These are phyloP conservation scores for Marcusenius ussheri DNA, from an alignment of 2,113 vertebrate species.

Conservation along the genomic window DNA sequence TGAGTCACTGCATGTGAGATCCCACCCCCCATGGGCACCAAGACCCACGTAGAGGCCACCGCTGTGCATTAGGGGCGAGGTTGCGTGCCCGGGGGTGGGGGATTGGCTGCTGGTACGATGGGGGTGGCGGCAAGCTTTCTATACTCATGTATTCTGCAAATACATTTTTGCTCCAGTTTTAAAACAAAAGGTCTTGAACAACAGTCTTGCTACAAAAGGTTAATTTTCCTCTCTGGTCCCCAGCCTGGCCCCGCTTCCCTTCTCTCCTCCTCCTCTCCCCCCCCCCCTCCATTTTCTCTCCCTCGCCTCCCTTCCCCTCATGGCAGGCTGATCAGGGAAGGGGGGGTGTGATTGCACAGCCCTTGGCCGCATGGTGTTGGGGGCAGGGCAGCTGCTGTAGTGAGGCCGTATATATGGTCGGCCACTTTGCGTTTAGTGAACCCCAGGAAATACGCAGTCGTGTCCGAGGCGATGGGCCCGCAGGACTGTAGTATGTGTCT, in stretches of 20 bases:
- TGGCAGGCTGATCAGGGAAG: background rate
- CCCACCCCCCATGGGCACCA: background rate
- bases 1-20: background rate
- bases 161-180: background rate
- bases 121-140: background rate
- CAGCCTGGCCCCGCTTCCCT: background rate
- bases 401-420: background rate
- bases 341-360: background rate
- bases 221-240: conserved; percentile 12
- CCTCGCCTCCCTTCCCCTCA: background rate
- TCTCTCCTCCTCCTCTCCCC: background rate
- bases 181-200: background rate
- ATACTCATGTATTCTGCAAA: too few species aligned
- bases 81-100: background rate
- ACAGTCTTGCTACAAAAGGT: background rate
- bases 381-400: background rate
- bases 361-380: background rate
- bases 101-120: background rate
- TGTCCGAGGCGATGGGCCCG: background rate
- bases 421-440: background rate
- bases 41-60: background rate
- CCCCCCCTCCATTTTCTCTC: background rate
- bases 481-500: background rate
- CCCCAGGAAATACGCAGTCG: background rate
- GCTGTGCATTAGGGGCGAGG: background rate